phyloP scores from a whole-genome alignment of 2,888 invertebrate species.

The Conus canariensis region DNA sequence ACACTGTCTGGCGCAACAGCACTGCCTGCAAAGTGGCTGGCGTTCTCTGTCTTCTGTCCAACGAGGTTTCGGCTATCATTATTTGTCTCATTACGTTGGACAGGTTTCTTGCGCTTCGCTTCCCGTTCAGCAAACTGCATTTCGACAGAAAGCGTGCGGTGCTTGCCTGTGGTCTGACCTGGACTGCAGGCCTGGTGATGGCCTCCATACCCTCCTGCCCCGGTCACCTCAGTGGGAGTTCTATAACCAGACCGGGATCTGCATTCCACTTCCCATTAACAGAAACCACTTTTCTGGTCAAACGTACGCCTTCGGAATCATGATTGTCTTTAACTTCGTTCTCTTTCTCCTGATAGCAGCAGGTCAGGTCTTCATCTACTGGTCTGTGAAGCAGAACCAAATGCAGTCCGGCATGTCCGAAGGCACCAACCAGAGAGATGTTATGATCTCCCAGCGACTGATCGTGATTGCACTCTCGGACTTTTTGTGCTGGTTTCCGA shows the following conservation, averaged over 20 bases:
- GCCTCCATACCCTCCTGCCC: not conserved
- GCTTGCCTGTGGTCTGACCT: not conserved
- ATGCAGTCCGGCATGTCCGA: not conserved
- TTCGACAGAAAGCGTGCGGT: not conserved
- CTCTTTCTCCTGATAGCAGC: not conserved
- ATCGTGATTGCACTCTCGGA: not conserved
- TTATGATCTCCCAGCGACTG: not conserved
- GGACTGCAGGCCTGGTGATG: not conserved
- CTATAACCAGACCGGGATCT: not conserved
- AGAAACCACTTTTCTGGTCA: not conserved
- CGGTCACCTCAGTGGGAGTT: not conserved
- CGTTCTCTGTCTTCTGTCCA: not conserved
- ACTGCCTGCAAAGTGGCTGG: not conserved
- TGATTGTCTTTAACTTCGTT: conserved; percentile 3
- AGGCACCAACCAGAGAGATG: not conserved
- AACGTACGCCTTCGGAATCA: not conserved
- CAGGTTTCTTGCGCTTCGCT: not conserved
- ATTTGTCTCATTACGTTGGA: not conserved
- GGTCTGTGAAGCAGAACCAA: not conserved
- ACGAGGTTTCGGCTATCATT: not conserved
- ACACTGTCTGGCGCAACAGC: not conserved
- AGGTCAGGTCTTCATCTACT: not conserved
- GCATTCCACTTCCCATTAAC: conserved; percentile 6
- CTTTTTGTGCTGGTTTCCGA: conserved; percentile 4
- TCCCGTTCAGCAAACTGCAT: not conserved